Evolutionary conservation across 64 coral and sea anemone genomes (phyloP).

Genomic region (Dendrophyllia cribrosa): DNA sequence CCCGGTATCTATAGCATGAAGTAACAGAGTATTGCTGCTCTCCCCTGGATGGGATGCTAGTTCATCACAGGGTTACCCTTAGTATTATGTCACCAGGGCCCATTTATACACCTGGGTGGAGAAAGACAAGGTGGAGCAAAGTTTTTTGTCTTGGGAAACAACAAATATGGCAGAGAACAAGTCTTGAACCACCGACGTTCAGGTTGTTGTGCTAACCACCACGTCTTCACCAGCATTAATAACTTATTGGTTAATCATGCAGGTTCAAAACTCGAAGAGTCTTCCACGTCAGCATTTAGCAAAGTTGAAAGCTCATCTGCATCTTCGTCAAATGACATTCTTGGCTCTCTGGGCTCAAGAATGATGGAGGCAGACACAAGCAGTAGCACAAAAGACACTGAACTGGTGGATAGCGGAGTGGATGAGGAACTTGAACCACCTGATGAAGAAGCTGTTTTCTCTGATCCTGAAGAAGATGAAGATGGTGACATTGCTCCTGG

Average conservation of each 20-base stretch:
- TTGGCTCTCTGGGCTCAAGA: constrained; percentile 21
- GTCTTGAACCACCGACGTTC: too few species aligned
- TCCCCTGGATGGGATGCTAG: too few species aligned
- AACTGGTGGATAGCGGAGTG: constrained; percentile 82
- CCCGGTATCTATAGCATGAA: too few species aligned
- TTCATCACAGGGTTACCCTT: too few species aligned
- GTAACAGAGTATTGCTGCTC: too few species aligned
- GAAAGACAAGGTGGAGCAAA: too few species aligned
- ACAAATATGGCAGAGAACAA: too few species aligned
- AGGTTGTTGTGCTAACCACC: too few species aligned
- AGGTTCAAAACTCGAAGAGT: constrained; percentile 90
- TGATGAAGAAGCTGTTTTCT: constrained; percentile 97
- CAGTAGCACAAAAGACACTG: constrained; percentile 61
- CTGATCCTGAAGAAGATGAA: constrained; percentile 96
- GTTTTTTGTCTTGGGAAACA: too few species aligned
- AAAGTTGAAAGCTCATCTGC: constrained; percentile 79
- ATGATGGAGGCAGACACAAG: constrained; percentile 51
- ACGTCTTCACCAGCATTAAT: too few species aligned
- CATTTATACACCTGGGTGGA: too few species aligned
- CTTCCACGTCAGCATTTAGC: constrained; percentile 66
- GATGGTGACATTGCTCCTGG: constrained; percentile 55
- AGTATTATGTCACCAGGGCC: too few species aligned
- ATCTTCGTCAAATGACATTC: constrained; percentile 54
- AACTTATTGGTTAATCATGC: neutral
- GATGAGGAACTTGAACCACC: constrained; percentile 83